Percentiles rank a stretch among this genome's conserved stretches.
These are phyloP conservation scores for Tetramorium bicarinatum DNA, from an alignment of 2,888 invertebrate genomes.

Conservation along the genomic window DNA sequence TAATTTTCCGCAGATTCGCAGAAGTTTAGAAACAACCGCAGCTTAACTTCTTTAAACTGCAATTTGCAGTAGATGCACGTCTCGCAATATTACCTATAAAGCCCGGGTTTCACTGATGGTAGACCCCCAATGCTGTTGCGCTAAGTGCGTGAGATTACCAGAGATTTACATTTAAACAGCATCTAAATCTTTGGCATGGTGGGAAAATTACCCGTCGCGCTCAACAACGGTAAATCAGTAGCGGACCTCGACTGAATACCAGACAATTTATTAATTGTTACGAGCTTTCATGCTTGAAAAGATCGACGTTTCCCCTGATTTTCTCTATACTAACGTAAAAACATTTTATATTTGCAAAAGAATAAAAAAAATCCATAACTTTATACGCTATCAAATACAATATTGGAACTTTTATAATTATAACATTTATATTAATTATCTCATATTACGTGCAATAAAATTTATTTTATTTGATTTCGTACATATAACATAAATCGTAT, in stretches of 20 bases:
- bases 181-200: constrained; percentile 44
- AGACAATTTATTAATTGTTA: constrained; percentile 35
- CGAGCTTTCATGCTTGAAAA: neutral
- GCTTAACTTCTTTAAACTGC: constrained; percentile 62
- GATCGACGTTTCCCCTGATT: neutral
- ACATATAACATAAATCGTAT: neutral
- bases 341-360: neutral
- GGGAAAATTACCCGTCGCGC: constrained; percentile 48
- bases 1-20: constrained; percentile 22
- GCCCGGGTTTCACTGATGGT: constrained; percentile 32
- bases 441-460: neutral
- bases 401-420: neutral
- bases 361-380: neutral
- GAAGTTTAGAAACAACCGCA: constrained; percentile 57
- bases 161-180: constrained; percentile 68
- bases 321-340: neutral
- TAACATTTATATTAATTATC: neutral
- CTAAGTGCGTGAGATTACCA: constrained; percentile 47
- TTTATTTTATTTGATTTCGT: neutral
- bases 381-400: neutral
- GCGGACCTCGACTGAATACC: neutral
- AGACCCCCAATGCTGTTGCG: constrained; percentile 30
- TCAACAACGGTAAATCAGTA: constrained; percentile 40
- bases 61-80: constrained; percentile 49
- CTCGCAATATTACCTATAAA: constrained; percentile 60